Evolutionary conservation across 1,140 invertebrate genomes (phyloP).

Genomic region (Saccostrea cuccullata): DNA sequence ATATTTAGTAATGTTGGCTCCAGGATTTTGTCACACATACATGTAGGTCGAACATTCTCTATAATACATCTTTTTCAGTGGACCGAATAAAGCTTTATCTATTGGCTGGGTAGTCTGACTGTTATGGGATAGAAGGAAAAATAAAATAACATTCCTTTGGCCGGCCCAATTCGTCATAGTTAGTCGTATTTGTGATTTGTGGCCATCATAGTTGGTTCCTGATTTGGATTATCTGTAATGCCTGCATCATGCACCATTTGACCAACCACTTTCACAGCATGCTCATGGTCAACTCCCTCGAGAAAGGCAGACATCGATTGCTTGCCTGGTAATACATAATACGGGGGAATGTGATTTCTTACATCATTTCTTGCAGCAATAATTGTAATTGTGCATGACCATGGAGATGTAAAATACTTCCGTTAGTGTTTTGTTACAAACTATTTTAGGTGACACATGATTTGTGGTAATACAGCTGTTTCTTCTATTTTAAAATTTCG

Average conservation of each 20-base stretch:
- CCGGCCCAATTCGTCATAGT: slow-evolving; percentile 56
- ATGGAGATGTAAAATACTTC: slow-evolving; percentile 31
- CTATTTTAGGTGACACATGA: slow-evolving; percentile 40
- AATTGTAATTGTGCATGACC: slow-evolving; percentile 39
- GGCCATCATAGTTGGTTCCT: slow-evolving; percentile 74
- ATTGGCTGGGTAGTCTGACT: no score
- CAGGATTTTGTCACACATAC: no score
- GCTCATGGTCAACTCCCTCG: slow-evolving; percentile 75
- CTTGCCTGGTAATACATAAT: slow-evolving; percentile 65
- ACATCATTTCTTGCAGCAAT: slow-evolving; percentile 59
- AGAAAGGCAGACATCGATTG: slow-evolving; percentile 66
- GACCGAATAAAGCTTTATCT: no score
- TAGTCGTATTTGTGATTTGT: slow-evolving; percentile 62
- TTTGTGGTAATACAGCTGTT: slow-evolving; percentile 38
- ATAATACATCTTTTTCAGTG: no score
- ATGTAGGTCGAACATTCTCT: no score
- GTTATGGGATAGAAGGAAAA: no score
- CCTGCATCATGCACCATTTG: slow-evolving; percentile 70
- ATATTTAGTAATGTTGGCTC: no score
- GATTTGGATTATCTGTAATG: slow-evolving; percentile 56
- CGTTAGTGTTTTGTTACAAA: slow-evolving; percentile 21
- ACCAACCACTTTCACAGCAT: slow-evolving; percentile 78
- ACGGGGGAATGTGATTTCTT: slow-evolving; percentile 64
- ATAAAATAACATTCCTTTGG: slow-evolving; percentile 58
- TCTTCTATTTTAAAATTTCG: slow-evolving; percentile 51